Conservation (phyloP, 2,888 invertebrate species). For the Aphidius colemani region DNA sequence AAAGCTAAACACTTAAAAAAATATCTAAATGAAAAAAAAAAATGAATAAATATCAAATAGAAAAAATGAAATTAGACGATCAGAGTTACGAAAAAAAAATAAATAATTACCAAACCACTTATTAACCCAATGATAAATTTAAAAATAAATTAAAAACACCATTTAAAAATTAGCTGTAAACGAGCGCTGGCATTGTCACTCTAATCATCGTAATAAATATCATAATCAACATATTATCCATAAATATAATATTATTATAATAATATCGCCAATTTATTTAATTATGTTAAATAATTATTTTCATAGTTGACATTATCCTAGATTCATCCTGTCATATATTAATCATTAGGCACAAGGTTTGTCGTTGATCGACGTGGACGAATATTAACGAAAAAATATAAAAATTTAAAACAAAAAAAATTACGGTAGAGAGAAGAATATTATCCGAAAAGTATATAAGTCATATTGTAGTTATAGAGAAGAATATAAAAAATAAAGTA, state of each 20-base stretch:
- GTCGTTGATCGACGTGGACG: slow-evolving; percentile 36
- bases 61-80: slow-evolving; percentile 6
- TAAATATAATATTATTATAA: slow-evolving; percentile 2
- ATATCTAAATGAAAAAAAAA: slow-evolving; percentile 21
- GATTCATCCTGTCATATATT: slow-evolving; percentile 8
- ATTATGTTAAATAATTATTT: slow-evolving; percentile 28
- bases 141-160: not conserved
- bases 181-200: too few relatives aligned
- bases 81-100: too few relatives aligned
- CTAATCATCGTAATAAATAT: not conserved
- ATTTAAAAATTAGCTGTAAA: slow-evolving; percentile 5
- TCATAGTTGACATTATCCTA: slow-evolving; percentile 19
- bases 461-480: slow-evolving; percentile 12
- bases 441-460: slow-evolving; percentile 10
- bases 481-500: not conserved
- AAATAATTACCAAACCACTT: too few relatives aligned
- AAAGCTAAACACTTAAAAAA: slow-evolving; percentile 29
- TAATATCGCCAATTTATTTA: slow-evolving; percentile 12
- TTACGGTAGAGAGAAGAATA: not conserved
- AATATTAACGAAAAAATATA: slow-evolving; percentile 17
- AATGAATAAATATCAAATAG: slow-evolving; percentile 4
- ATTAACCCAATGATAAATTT: not conserved
- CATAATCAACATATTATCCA: slow-evolving; percentile 3
- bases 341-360: slow-evolving; percentile 31
- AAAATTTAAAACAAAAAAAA: slow-evolving; percentile 17